Evolutionary conservation across 64 coral and sea anemone species (phyloP), one percentile per base, ranked within the genome.

Genomic region (Astreopora myriophthalma): DNA sequence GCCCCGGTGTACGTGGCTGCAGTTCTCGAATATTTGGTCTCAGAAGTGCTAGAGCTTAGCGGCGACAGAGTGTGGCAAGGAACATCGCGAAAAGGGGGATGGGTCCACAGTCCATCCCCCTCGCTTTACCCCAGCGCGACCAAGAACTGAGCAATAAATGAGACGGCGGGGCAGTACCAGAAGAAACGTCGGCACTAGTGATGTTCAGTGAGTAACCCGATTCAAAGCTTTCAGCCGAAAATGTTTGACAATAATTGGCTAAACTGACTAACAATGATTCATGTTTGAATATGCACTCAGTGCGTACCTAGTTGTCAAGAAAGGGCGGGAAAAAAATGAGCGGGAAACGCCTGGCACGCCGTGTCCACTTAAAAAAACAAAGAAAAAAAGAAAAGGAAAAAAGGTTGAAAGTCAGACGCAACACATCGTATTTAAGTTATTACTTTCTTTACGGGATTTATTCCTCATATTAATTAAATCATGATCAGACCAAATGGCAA

Each of bases 241-340:
- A n/a, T n/a, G n/a, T n/a, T n/a, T n/a, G n/a, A n/a, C n/a, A n/a
- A n/a, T n/a, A n/a, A n/a, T n/a, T n/a, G n/a, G n/a, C n/a, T n/a
- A n/a, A n/a, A n/a, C n/a, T n/a, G n/a, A n/a, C n/a, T n/a, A n/a
- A n/a, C n/a, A n/a, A n/a, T n/a, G n/a, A n/a, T n/a, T n/a, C n/a
- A n/a, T n/a, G n/a, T n/a, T 17, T 61, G 16, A 61, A 20, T 61
- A 24, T 61, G 57, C 57, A 61, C 57, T 20, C 63, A 67, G 1
- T 27, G 25, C 67, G 26, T 70, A 28, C 67, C 67, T 70, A 70
- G 5, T 24, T 5, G 22, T 4, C 23, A 3, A 64, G 22, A 71
- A 34, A 71, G 12, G 77, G 76, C 76, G 76, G 49, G 77, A 81
- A 81, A 76, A n/a, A n/a, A 51, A 81, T 34, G 77, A 28, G 77